Evolutionary conservation across 23 tunicate species (phyloP).

Genomic region (Clavelina lepadiformis): DNA sequence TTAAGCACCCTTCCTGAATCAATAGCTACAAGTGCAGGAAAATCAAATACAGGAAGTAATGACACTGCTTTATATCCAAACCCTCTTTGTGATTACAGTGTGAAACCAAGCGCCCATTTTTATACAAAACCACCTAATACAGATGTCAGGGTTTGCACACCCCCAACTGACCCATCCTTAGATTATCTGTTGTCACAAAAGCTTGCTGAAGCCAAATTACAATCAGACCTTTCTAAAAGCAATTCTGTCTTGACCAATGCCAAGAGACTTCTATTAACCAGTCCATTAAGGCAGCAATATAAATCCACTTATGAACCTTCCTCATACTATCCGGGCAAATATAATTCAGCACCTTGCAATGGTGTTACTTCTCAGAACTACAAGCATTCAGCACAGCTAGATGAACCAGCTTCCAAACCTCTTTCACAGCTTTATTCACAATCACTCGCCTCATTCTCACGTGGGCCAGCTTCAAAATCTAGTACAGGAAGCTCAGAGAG

Average conservation of each 20-base stretch:
- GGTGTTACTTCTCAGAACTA: too few species aligned
- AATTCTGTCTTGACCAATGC: slow-evolving; percentile 7
- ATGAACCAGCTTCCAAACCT: too few species aligned
- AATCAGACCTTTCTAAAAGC: slow-evolving; percentile 1
- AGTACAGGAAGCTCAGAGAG: too few species aligned
- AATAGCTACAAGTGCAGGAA: neutral
- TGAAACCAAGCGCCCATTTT: neutral
- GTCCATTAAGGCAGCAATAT: slow-evolving; percentile 20
- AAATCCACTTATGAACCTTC: too few species aligned
- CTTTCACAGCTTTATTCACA: too few species aligned
- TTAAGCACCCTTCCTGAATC: slow-evolving; percentile 2
- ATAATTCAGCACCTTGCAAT: too few species aligned
- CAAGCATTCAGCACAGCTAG: too few species aligned
- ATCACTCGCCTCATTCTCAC: too few species aligned
- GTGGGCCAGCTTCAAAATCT: too few species aligned
- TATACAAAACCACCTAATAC: neutral
- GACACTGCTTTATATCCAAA: slow-evolving; percentile 22
- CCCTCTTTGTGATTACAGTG: neutral
- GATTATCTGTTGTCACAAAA: too few species aligned
- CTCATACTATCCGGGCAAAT: too few species aligned
- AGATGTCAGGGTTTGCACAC: neutral
- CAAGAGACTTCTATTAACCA: slow-evolving; percentile 13
- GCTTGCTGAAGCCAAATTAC: neutral
- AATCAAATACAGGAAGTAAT: too few species aligned
- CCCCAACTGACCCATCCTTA: neutral